Evolutionary conservation across 1,140 invertebrate species (phyloP).

Genomic region (Kradibia gibbosae): DNA sequence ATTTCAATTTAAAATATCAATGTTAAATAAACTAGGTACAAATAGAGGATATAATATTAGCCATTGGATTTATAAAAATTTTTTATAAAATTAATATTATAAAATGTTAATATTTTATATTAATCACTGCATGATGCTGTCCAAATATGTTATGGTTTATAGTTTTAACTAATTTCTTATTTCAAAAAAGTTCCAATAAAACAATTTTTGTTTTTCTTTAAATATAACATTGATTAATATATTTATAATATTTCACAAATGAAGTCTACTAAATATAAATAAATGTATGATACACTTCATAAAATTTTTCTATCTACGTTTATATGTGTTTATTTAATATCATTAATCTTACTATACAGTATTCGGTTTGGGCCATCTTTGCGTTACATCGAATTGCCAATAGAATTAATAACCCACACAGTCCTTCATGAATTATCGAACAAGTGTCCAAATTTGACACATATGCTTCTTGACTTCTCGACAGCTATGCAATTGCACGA

Average conservation of each 20-base stretch:
- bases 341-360: slow-evolving; percentile 62
- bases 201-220: too few species aligned
- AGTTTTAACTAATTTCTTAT: too few species aligned
- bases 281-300: too few species aligned
- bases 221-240: too few species aligned
- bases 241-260: too few species aligned
- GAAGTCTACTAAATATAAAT: too few species aligned
- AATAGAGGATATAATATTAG: neutral
- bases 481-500: slow-evolving; percentile 99
- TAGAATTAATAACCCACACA: slow-evolving; percentile 98
- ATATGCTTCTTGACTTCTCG: slow-evolving; percentile 97
- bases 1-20: neutral
- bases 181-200: too few species aligned
- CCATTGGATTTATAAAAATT: neutral
- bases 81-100: neutral
- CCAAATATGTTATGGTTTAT: too few species aligned
- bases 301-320: too few species aligned
- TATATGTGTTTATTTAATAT: neutral
- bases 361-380: slow-evolving; percentile 92
- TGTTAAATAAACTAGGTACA: neutral
- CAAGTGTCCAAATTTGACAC: slow-evolving; percentile 98
- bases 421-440: slow-evolving; percentile 97
- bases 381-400: slow-evolving; percentile 96
- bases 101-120: too few species aligned
- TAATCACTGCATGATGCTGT: too few species aligned